phyloP scores from a whole-genome alignment of 2,888 invertebrate genomes.

The Polyommatus iphigenia region DNA sequence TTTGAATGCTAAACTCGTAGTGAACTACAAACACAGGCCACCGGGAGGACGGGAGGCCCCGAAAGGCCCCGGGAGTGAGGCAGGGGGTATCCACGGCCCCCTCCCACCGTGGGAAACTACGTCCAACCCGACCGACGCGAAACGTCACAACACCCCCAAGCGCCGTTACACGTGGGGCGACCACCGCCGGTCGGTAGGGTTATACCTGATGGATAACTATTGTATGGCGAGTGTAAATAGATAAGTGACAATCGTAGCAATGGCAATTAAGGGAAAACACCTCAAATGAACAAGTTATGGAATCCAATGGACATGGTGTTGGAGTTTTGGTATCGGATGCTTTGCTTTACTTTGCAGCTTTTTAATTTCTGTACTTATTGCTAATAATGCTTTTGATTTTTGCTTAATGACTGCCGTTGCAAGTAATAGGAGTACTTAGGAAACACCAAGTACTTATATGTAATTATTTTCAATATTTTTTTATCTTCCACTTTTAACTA shows the following conservation, averaged over 20 bases:
- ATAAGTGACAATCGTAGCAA: conserved; percentile 15
- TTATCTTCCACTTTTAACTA: not conserved
- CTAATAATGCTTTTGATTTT: not conserved
- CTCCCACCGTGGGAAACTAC: conserved; percentile 73
- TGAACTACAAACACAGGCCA: conserved; percentile 63
- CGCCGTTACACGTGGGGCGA: not conserved
- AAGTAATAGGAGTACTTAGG: too few species aligned
- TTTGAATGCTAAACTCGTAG: conserved; percentile 76
- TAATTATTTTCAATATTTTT: not conserved
- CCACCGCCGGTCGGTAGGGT: not conserved
- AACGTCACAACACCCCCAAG: conserved; percentile 18
- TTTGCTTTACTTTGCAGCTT: not conserved
- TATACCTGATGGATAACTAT: conserved; percentile 19
- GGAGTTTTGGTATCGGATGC: not conserved
- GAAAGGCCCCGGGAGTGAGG: conserved; percentile 1
- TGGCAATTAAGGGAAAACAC: conserved; percentile 11
- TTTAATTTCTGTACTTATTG: not conserved
- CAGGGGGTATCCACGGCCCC: conserved; percentile 47
- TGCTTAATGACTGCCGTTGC: not conserved
- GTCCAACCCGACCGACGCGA: conserved; percentile 35
- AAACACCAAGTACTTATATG: too few species aligned
- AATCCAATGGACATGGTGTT: not conserved
- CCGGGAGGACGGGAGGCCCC: conserved; percentile 10
- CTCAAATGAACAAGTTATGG: conserved; percentile 15
- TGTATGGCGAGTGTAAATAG: conserved; percentile 18